A percentile compares a stretch with the other conserved stretches of the same genome.
These are phyloP conservation scores for Drosophila guanche DNA, from an alignment of 1,140 invertebrate genomes.

Conservation along the genomic window DNA sequence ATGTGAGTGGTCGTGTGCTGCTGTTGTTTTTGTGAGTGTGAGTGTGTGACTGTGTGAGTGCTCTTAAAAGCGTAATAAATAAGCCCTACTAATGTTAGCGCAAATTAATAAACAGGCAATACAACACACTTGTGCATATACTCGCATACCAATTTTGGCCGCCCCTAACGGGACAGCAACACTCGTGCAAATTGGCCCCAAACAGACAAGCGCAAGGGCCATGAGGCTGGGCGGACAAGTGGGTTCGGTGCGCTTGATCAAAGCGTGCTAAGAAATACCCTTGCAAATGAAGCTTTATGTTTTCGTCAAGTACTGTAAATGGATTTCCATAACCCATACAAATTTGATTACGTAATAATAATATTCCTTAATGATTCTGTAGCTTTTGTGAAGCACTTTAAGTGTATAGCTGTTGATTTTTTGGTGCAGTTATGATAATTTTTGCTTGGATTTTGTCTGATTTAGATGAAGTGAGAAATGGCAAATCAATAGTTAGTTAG, in stretches of 20 bases:
- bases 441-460: too few species aligned
- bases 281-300: conserved; percentile 45
- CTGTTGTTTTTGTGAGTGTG: conserved; percentile 1
- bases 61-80: conserved; percentile 22
- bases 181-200: conserved; percentile 30
- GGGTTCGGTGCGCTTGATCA: conserved; percentile 10
- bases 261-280: conserved; percentile 25
- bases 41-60: conserved; percentile 25
- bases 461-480: too few species aligned
- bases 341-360: conserved; percentile 12
- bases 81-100: conserved; percentile 34
- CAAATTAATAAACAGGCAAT: conserved; percentile 64
- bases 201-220: not conserved
- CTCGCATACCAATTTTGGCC: conserved; percentile 4
- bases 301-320: conserved; percentile 4
- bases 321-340: conserved; percentile 14
- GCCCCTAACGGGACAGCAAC: conserved; percentile 41
- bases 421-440: too few species aligned
- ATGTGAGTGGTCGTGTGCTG: conserved; percentile 8
- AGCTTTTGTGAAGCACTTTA: too few species aligned
- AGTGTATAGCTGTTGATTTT: too few species aligned
- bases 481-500: too few species aligned
- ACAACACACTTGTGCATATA: not conserved
- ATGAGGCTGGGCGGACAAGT: not conserved
- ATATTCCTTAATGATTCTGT: not conserved